Percentiles rank a stretch among this genome's conserved stretches.
These are phyloP conservation scores for Bruchidius siliquastri DNA, from an alignment of 2,888 invertebrate genomes.

Conservation along the genomic window DNA sequence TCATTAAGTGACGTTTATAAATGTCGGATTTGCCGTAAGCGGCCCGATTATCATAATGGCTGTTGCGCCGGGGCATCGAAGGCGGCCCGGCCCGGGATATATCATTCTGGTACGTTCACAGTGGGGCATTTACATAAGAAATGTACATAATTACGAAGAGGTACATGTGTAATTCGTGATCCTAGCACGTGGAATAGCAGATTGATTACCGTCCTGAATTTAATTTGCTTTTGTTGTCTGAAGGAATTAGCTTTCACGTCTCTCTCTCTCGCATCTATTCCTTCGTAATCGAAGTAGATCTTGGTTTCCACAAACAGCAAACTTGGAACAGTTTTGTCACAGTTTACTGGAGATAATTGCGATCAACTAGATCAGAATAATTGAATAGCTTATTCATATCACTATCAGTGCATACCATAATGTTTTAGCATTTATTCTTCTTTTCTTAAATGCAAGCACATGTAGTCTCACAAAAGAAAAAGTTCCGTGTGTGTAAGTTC, in stretches of 20 bases:
- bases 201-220: slow-evolving; percentile 1
- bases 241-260: background rate
- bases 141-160: slow-evolving; percentile 24
- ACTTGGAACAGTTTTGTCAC: no score
- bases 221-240: background rate
- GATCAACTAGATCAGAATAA: no score
- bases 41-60: slow-evolving; percentile 21
- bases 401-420: no score
- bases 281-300: background rate
- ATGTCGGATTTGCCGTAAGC: slow-evolving; percentile 17
- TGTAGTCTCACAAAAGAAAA: no score
- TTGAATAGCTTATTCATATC: no score
- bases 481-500: no score
- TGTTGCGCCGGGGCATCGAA: slow-evolving; percentile 20
- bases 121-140: slow-evolving; percentile 23
- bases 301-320: background rate
- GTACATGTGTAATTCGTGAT: slow-evolving; percentile 22
- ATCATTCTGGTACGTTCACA: slow-evolving; percentile 21
- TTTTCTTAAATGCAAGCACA: no score
- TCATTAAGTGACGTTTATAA: slow-evolving; percentile 14
- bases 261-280: background rate
- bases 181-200: slow-evolving; percentile 17
- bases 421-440: no score
- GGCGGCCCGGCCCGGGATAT: slow-evolving; percentile 9
- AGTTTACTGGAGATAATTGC: no score